Conservation (phyloP, 2,888 invertebrate genomes). For the Acleris sparsana region DNA sequence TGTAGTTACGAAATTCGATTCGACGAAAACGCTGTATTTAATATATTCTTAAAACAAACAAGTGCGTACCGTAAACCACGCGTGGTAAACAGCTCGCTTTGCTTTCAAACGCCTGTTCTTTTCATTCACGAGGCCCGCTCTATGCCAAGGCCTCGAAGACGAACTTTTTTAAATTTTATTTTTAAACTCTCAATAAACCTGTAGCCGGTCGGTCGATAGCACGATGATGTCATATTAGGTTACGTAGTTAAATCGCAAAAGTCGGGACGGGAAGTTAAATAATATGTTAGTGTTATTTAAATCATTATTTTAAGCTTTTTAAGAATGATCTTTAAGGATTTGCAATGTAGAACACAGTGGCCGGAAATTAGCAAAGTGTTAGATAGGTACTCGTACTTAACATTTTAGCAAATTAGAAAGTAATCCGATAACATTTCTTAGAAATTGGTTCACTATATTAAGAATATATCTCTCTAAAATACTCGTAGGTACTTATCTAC, state of each 20-base stretch:
- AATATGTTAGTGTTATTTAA: no score
- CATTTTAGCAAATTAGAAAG: no score
- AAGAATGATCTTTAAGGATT: no score
- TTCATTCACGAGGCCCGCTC: neutral
- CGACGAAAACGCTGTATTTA: conserved; percentile 21
- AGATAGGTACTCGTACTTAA: no score
- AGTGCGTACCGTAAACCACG: neutral
- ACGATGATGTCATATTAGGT: conserved; percentile 14
- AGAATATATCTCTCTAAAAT: no score
- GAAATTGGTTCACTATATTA: no score
- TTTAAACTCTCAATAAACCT: conserved; percentile 16
- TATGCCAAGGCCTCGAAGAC: conserved; percentile 15
- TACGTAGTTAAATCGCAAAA: conserved; percentile 6
- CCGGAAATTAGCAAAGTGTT: no score
- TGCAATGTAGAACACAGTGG: no score
- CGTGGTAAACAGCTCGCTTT: conserved; percentile 13
- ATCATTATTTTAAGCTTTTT: no score
- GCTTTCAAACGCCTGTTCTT: conserved; percentile 2
- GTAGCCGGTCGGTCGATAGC: conserved; percentile 18
- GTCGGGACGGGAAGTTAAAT: neutral
- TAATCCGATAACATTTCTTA: neutral
- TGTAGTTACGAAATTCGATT: conserved; percentile 35
- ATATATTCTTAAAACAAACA: conserved; percentile 28
- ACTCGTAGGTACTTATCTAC: no score
- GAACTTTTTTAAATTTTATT: conserved; percentile 7